Evolutionary conservation across 2,888 invertebrate species (phyloP), one percentile per base, ranked within the genome.

Genomic region (Gnatocerus cornutus): DNA sequence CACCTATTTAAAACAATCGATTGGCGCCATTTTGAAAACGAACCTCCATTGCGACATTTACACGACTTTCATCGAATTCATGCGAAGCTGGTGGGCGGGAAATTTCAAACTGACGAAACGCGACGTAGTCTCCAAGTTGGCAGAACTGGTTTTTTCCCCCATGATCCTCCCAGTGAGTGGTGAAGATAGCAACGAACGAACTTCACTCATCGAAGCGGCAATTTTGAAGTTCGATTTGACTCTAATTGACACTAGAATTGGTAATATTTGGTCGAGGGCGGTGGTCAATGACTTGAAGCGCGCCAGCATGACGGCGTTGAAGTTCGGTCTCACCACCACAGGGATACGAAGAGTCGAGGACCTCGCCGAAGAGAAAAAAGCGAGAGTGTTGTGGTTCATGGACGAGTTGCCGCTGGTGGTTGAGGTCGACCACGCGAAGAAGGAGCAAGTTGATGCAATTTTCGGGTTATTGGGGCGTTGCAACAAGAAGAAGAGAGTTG

Each of bases 211-310:
- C 13, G 21, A 41, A 41, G n/a, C n/a, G 3, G 56, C 56, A 5
- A 41, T 56, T 16, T 12, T 56, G 21, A 16, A 39, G 16, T 56
- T 39, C 16, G 56, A 56, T 9, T n/a, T 56, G n/a, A 56, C 56
- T 16, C 9, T 39, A 4, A 16, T 56, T n/a, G 56, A 56, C 12
- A 39, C n/a, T 56, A 41, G 39, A 3, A 56, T 56, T 4, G 16
- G 39, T 13, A 33, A 56, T 39, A 56, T 56, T 3, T 56, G 56
- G 56, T 4, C 7, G 7, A 1, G 9, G 14, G 39, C 56, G n/a
- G 9, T 3, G 8, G 4, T 7, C 8, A 27, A 4, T 12, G 21
- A 48, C 6, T 3, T 41, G 16, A 56, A 41, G 16, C n/a, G n/a
- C 6, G 27, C 39, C 3, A 56, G 56, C 16, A 30, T 41, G 27